Conservation (phyloP, 2,888 invertebrate genomes). For the Bruchidius siliquastri region DNA sequence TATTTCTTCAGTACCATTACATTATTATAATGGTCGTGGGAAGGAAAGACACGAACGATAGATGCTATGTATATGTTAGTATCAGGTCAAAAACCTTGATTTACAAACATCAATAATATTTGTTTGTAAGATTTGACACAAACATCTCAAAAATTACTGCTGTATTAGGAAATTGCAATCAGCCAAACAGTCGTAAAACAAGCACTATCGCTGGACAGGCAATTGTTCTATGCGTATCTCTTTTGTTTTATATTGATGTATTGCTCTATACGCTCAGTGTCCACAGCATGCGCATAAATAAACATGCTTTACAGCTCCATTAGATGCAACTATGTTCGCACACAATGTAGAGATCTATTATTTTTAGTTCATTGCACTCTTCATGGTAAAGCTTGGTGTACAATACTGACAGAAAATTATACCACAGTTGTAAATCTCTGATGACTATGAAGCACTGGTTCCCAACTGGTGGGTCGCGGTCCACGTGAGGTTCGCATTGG, state of each 20-base stretch:
- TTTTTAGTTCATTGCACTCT: not conserved
- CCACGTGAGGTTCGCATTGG: no score
- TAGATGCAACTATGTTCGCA: not conserved
- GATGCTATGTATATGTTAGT: no score
- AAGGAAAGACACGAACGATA: no score
- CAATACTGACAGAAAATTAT: not conserved
- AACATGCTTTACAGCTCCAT: not conserved
- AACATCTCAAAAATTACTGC: not conserved
- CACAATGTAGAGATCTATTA: not conserved
- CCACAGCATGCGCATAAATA: not conserved
- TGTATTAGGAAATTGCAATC: not conserved
- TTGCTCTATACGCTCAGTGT: not conserved
- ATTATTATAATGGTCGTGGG: no score
- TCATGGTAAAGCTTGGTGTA: not conserved
- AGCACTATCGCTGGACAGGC: not conserved
- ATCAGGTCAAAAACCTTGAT: no score
- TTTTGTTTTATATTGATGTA: not conserved
- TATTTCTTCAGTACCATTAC: no score
- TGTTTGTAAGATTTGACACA: no score
- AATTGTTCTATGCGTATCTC: not conserved
- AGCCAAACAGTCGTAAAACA: not conserved
- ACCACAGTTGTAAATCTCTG: not conserved
- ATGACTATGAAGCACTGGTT: no score
- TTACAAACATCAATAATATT: no score
- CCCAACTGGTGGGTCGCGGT: no score